Evolutionary conservation across 2,113 vertebrate species (phyloP).

Genomic region (Psittacula cyanocephala): DNA sequence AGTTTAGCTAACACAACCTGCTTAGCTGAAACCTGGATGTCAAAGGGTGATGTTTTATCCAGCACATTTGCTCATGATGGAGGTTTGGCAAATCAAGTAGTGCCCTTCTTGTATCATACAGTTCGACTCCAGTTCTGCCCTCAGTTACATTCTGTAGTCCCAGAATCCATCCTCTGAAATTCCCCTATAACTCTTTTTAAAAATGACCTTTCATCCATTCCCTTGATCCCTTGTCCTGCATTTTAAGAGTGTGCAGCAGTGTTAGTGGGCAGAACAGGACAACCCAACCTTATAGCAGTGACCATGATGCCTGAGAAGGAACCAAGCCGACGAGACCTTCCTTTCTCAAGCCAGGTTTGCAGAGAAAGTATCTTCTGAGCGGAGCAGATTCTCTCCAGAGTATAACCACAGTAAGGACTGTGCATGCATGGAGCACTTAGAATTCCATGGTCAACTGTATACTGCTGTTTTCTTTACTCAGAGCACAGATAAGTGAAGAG

Average conservation of each 20-base stretch:
- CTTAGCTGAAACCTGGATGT: not conserved
- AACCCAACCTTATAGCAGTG: not conserved
- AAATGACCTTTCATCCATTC: not conserved
- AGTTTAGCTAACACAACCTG: not conserved
- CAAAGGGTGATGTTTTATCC: not conserved
- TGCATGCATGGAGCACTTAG: not conserved
- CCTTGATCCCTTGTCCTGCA: not conserved
- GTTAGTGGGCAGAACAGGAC: not conserved
- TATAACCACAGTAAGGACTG: not conserved
- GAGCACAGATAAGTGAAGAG: constrained; percentile 82
- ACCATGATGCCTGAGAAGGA: not conserved
- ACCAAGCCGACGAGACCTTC: not conserved
- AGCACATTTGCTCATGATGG: not conserved
- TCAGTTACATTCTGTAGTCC: not conserved
- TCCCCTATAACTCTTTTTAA: not conserved
- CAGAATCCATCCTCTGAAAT: not conserved
- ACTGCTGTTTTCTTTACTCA: constrained; percentile 47
- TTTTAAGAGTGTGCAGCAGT: not conserved
- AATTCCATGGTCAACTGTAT: not conserved
- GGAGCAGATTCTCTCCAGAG: not conserved
- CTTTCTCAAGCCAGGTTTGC: not conserved
- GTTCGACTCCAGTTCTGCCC: not conserved
- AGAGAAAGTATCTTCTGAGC: not conserved
- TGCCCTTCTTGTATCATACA: not conserved
- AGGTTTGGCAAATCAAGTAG: not conserved